Evolutionary conservation across 2,797 vertebrate species (phyloP), one percentile per base, ranked within the genome.

Genomic region (Ambastaia sidthimunki): DNA sequence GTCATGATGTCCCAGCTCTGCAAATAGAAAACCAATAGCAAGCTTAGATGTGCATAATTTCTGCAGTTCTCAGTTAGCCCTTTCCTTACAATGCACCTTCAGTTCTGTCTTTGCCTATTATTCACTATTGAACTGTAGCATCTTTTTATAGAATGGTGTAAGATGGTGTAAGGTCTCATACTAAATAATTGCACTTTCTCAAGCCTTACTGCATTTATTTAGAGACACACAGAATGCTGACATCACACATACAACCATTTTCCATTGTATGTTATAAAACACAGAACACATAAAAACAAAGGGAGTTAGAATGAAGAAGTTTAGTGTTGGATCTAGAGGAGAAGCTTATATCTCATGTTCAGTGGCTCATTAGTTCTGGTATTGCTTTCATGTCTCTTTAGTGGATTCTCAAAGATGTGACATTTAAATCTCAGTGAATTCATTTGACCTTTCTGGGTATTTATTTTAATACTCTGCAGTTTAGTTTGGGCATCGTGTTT

Each of bases 371-470:
- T 82, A 78, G 44, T 80, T 25, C 60, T 28, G 80, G 68, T 23
- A n/a, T 21, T 12, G 37, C 70, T 59, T 76, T 80, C 37, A 52
- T 44, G 31, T 48, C 18, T 82, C 44, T 67, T 50, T 31, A 13
- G 41, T 66, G 68, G 54, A 82, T 71, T 50, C 71, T 80, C 60
- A 84, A 57, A 54, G 71, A 75, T 47, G 3, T 72, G 77, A 75
- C 78, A 74, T 59, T 60, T 62, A 60, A 67, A 68, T 68, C 13
- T 80, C 55, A 9, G n/a, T 52, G 3, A 21, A 67, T 55, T 74
- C 2, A 13, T 44, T 74, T 60, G 19, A 67, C 74, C 66, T 68
- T 71, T 66, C 66, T 21, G 28, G 23, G 28, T 57, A 63, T 73
- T 80, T 9, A 50, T 41, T 77, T 82, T 19, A 70, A 80, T 57